Evolutionary conservation across 2,113 vertebrate species (phyloP).

Genomic region (Anthoscopus minutus): DNA sequence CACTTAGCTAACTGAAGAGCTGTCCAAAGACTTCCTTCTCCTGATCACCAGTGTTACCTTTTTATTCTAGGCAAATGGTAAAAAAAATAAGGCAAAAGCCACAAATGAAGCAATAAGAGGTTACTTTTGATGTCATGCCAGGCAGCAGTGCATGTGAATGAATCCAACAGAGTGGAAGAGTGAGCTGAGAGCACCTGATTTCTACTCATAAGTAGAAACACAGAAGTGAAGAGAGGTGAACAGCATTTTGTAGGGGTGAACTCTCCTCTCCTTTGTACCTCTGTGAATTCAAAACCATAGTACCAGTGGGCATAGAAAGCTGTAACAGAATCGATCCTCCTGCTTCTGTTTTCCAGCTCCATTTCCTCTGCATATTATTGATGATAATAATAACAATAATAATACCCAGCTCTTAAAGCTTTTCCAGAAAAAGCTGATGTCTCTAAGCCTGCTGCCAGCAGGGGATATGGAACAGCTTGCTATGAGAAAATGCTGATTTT

Average conservation of each 20-base stretch:
- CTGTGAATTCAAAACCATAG: background rate
- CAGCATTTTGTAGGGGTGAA: background rate
- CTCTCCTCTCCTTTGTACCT: background rate
- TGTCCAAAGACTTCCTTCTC: background rate
- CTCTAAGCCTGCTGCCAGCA: slow-evolving; percentile 28
- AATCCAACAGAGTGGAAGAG: background rate
- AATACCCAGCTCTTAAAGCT: slow-evolving; percentile 24
- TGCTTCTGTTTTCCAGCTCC: slow-evolving; percentile 10
- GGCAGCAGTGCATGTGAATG: background rate
- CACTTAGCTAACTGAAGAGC: background rate
- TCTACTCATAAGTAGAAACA: background rate
- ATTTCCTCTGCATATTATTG: slow-evolving; percentile 33
- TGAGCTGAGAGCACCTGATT: background rate
- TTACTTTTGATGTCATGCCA: background rate
- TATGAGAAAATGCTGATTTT: slow-evolving; percentile 52
- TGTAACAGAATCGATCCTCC: background rate
- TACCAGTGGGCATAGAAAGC: background rate
- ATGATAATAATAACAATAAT: slow-evolving; percentile 46
- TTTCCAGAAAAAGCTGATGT: slow-evolving; percentile 41
- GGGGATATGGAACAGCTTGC: slow-evolving; percentile 30
- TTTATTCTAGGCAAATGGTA: background rate
- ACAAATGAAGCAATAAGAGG: background rate
- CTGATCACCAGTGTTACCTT: background rate
- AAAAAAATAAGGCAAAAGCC: background rate
- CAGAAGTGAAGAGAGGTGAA: rapidly evolving